phyloP scores from a whole-genome alignment of 2,888 invertebrate species.

The Ectemnius continuus region DNA sequence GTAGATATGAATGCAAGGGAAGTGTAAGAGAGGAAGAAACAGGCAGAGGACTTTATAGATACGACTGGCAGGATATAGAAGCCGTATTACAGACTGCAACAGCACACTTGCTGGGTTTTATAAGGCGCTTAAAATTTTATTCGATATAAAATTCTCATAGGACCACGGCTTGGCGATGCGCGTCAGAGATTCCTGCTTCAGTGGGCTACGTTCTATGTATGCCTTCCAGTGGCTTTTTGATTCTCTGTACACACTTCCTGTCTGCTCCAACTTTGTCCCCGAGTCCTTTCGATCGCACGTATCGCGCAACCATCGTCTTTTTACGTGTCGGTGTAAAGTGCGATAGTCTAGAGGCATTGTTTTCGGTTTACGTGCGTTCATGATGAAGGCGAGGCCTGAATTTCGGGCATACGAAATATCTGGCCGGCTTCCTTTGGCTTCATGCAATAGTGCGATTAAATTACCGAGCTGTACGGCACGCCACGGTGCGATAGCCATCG shows the following conservation, averaged over 20 bases:
- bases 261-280: constrained; percentile 20
- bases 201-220: constrained; percentile 11
- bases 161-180: constrained; percentile 17
- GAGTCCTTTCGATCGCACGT: no score
- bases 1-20: not conserved
- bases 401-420: not conserved
- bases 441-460: constrained; percentile 25
- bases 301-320: no score
- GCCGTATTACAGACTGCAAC: constrained; percentile 68
- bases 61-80: constrained; percentile 62
- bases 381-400: not conserved
- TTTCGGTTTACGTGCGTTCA: not conserved
- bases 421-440: not conserved
- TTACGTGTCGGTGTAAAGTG: not conserved
- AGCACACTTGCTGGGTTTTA: constrained; percentile 69
- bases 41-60: constrained; percentile 61
- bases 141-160: constrained; percentile 69
- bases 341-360: not conserved
- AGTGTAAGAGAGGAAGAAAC: constrained; percentile 3
- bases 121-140: constrained; percentile 73
- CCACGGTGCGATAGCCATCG: constrained; percentile 26
- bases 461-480: constrained; percentile 25
- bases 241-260: constrained; percentile 1
- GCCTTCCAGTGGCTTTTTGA: constrained; percentile 20
- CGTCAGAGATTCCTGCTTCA: constrained; percentile 42